Evolutionary conservation across 1,140 invertebrate genomes (phyloP), one percentile per base, ranked within the genome.

Genomic region (Drosophila busckii): DNA sequence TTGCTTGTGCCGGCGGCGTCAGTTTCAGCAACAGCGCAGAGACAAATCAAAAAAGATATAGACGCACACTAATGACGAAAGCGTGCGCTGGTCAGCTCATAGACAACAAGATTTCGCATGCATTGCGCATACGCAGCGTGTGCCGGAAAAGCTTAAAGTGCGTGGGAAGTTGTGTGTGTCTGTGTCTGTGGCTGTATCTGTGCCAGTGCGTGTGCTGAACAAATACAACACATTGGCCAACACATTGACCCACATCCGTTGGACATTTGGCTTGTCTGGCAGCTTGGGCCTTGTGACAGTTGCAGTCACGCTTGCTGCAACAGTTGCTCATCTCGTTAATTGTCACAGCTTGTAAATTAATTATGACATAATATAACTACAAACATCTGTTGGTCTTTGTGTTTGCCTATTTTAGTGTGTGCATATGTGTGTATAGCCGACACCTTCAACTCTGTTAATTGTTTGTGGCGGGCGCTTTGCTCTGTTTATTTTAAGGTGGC

Each of bases 321-420:
- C 69, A 52, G 54, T 56, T 55, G 80, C 55, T 44, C 37, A 48
- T 66, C 59, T 66, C 75, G 75, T 82, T 80, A 80, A 80, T 82
- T 80, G 75, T 80, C 75, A 80, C 75, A 80, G 75, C 69, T 80
- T 70, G 75, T 80, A 80, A 80, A 80, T 80, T 80, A 80, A 80
- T 82, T 82, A 82, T 75, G 75, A 52, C 75, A 80, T 70, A 80
- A 80, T n/a, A n/a, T 73, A 69, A 35, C 42, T 61, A 53, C 20
- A 45, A 17, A 23, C 56, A 53, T 54, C n/a, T n/a, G n/a, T n/a
- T n/a, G n/a, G n/a, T n/a, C n/a, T n/a, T n/a, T n/a, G n/a, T n/a
- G n/a, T n/a, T n/a, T n/a, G n/a, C n/a, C n/a, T n/a, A n/a, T n/a
- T n/a, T n/a, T n/a, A n/a, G n/a, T n/a, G n/a, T n/a, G n/a, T n/a